These are phyloP conservation scores for Drosophila crucigera DNA, from an alignment of 2,888 invertebrate species.

Conservation along the genomic window DNA sequence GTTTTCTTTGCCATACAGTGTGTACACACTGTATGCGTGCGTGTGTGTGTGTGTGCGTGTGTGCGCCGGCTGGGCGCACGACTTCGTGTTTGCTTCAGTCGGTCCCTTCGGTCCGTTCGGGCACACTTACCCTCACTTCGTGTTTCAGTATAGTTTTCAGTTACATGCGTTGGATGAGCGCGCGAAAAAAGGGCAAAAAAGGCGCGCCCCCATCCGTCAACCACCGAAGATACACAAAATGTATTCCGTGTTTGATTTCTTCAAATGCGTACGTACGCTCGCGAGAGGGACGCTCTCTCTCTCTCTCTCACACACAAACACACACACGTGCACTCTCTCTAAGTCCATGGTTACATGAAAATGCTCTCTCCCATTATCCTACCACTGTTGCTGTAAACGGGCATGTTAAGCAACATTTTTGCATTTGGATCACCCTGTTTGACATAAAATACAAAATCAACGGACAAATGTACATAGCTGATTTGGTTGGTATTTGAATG, in stretches of 20 bases:
- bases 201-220: slow-evolving; percentile 64
- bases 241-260: slow-evolving; percentile 57
- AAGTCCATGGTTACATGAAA: slow-evolving; percentile 20
- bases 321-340: background rate
- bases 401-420: slow-evolving; percentile 25
- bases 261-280: slow-evolving; percentile 18
- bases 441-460: slow-evolving; percentile 10
- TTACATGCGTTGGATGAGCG: slow-evolving; percentile 66
- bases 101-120: slow-evolving; percentile 40
- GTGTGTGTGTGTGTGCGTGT: slow-evolving; percentile 16
- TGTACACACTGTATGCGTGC: slow-evolving; percentile 22
- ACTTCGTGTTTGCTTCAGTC: slow-evolving; percentile 63
- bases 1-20: slow-evolving; percentile 35
- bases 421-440: slow-evolving; percentile 25
- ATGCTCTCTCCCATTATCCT: slow-evolving; percentile 23
- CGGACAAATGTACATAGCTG: slow-evolving; percentile 5
- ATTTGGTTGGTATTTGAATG: slow-evolving; percentile 55
- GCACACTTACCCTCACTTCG: slow-evolving; percentile 25
- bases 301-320: background rate
- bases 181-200: slow-evolving; percentile 66
- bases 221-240: slow-evolving; percentile 65
- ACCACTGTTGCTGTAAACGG: slow-evolving; percentile 16
- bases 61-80: slow-evolving; percentile 63
- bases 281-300: slow-evolving; percentile 3
- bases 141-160: slow-evolving; percentile 70